Conservation (phyloP, 1,140 invertebrate species). For the Caenorhabditis tropicalis region DNA sequence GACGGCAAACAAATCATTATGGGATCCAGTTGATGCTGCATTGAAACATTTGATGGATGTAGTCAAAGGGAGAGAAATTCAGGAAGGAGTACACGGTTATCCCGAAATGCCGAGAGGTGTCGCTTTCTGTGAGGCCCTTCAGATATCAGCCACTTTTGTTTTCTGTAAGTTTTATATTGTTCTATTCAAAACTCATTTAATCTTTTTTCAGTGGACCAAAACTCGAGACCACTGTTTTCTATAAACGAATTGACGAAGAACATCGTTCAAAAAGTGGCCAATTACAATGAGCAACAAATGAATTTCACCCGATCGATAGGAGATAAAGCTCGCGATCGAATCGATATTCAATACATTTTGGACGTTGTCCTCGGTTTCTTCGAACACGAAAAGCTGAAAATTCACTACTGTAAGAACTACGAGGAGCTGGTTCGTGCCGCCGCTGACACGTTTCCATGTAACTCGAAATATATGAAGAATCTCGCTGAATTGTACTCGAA, state of each 20-base stretch:
- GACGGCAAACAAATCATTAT: too few species aligned
- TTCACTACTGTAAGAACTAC: background rate
- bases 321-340: background rate
- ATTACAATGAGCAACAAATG: background rate
- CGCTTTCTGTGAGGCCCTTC: background rate
- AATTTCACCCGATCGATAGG: background rate
- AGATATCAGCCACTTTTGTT: background rate
- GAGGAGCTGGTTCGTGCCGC: background rate
- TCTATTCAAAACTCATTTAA: background rate
- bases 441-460: background rate
- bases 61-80: background rate
- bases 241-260: background rate
- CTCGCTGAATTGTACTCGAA: background rate
- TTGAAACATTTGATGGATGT: background rate
- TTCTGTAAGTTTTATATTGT: slow-evolving; percentile 4
- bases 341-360: background rate
- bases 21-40: background rate
- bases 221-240: background rate
- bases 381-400: background rate
- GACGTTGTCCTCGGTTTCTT: background rate
- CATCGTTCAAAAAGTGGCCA: background rate
- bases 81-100: background rate
- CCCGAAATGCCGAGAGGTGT: background rate
- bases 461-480: background rate
- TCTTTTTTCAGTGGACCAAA: background rate